Evolutionary conservation across 2,797 vertebrate genomes (phyloP).

Genomic region (Poecilia picta): DNA sequence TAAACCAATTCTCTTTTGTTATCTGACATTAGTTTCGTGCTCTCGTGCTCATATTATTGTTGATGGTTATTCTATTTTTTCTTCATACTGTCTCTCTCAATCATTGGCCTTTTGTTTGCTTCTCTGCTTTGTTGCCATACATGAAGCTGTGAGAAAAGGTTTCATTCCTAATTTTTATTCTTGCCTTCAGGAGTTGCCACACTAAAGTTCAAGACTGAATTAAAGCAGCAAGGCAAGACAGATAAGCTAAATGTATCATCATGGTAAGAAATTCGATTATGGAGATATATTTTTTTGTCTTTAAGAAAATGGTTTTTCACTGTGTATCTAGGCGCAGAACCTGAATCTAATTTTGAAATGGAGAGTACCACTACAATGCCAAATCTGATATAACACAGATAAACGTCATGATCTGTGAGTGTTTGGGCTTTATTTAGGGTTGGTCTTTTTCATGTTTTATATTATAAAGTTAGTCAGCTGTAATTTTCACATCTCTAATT

Average conservation of each 20-base stretch:
- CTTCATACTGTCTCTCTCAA: constrained; percentile 5
- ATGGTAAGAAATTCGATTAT: background rate
- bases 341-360: background rate
- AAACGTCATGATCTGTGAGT: no score
- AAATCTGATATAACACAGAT: no score
- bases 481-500: background rate
- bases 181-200: background rate
- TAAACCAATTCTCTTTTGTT: background rate
- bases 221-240: constrained; percentile 5
- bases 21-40: constrained; percentile 9
- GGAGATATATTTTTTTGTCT: background rate
- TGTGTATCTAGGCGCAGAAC: background rate
- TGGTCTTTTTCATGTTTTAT: background rate
- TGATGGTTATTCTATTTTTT: background rate
- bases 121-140: constrained; percentile 13
- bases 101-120: constrained; percentile 31
- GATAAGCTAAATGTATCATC: constrained; percentile 3
- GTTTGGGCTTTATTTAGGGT: no score
- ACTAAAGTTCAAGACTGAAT: background rate
- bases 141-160: constrained; percentile 27
- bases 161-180: background rate
- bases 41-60: constrained; percentile 1
- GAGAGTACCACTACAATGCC: background rate
- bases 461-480: background rate
- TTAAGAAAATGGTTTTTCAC: background rate